A percentile compares a stretch with the other conserved stretches of the same genome.
Conservation (phyloP, 2,888 invertebrate species). For the Folsomia candida region DNA sequence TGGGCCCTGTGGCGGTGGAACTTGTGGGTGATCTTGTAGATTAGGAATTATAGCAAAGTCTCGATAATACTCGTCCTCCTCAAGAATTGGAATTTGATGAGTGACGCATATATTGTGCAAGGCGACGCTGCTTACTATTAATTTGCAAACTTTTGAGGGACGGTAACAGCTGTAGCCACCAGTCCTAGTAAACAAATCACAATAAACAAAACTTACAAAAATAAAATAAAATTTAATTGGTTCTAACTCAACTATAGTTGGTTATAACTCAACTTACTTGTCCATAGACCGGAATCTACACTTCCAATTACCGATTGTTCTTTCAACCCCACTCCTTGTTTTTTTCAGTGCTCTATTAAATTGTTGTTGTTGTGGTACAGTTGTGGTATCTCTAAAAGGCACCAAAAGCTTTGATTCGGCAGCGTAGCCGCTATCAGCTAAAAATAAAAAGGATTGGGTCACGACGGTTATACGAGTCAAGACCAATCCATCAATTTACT, state of each 20-base stretch:
- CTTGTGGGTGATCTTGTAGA: background rate
- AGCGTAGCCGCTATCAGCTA: conserved; percentile 28
- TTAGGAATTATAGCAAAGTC: background rate
- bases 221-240: background rate
- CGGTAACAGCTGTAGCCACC: background rate
- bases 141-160: background rate
- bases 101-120: background rate
- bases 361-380: background rate
- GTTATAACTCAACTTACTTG: background rate
- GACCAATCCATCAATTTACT: background rate
- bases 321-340: background rate
- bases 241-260: background rate
- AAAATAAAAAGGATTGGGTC: background rate
- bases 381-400: background rate
- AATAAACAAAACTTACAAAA: background rate
- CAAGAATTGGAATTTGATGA: background rate
- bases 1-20: too few species aligned
- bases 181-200: background rate
- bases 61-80: background rate
- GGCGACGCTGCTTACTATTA: background rate
- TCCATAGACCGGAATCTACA: background rate
- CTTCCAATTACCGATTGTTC: background rate
- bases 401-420: conserved; percentile 19
- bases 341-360: background rate
- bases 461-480: background rate